Percentiles rank a stretch among this genome's conserved stretches.
phyloP scores from a whole-genome alignment of 2,797 vertebrate genomes.

The Melanotaenia parkinsoni region DNA sequence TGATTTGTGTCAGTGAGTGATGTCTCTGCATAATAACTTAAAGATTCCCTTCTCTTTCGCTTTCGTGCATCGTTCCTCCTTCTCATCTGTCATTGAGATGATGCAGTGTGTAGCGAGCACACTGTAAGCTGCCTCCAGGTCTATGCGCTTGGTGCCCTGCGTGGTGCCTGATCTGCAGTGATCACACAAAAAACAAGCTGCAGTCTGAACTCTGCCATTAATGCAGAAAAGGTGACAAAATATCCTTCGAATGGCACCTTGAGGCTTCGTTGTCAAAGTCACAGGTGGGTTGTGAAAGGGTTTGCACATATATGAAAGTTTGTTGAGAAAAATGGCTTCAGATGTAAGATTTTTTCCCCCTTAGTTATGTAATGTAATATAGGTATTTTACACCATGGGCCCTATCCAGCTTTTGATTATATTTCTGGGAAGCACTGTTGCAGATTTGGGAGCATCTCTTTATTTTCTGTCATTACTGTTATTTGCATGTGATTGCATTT shows the following conservation, averaged over 20 bases:
- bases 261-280: constrained; percentile 15
- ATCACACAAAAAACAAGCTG: constrained; percentile 45
- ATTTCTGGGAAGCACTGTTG: not conserved
- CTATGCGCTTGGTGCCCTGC: constrained; percentile 40
- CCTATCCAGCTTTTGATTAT: not conserved
- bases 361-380: not conserved
- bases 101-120: constrained; percentile 20
- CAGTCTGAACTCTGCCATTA: constrained; percentile 35
- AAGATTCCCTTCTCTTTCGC: constrained; percentile 47
- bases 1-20: constrained; percentile 43
- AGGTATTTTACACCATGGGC: not conserved
- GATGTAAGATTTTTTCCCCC: not conserved
- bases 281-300: constrained; percentile 33
- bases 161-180: constrained; percentile 46
- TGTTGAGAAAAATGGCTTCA: not conserved
- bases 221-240: constrained; percentile 12
- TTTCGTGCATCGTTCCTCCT: constrained; percentile 25
- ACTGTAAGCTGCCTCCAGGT: constrained; percentile 47
- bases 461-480: not conserved
- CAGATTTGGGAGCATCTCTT: not conserved
- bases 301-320: not conserved
- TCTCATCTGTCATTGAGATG: constrained; percentile 44
- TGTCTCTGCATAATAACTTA: constrained; percentile 48
- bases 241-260: constrained; percentile 25
- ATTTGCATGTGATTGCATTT: not conserved